phyloP scores from a whole-genome alignment of 2,113 vertebrate species.

The Gavia stellata region DNA sequence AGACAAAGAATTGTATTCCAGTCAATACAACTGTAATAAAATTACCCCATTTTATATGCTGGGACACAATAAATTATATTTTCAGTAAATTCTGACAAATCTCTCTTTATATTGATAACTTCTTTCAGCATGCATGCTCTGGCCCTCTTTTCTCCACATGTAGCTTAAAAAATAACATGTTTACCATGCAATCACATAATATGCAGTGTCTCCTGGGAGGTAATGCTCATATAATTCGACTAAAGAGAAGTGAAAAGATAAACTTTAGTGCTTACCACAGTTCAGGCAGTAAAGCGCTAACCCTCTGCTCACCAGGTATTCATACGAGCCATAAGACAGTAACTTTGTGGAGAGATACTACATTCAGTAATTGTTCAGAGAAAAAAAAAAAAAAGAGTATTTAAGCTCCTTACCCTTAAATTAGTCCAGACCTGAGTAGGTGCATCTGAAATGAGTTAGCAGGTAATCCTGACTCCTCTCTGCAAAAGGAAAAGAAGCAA shows the following conservation, averaged over 20 bases:
- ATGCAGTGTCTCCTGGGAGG: neutral
- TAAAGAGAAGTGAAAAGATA: neutral
- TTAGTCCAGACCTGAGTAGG: neutral
- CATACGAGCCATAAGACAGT: neutral
- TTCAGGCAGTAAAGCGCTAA: neutral
- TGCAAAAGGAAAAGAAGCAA: neutral
- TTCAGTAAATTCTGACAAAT: neutral
- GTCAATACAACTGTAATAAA: neutral
- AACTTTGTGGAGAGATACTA: neutral
- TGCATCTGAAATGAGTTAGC: neutral
- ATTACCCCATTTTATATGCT: neutral
- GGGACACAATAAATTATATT: neutral
- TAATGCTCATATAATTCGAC: neutral
- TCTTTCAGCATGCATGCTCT: neutral
- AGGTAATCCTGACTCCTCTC: neutral
- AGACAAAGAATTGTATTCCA: neutral
- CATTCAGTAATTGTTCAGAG: neutral
- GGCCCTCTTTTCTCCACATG: neutral
- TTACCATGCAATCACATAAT: neutral
- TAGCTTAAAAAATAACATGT: neutral
- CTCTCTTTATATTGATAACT: neutral
- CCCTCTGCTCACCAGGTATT: neutral
- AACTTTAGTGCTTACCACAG: neutral
- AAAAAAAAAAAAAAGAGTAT: rapidly evolving
- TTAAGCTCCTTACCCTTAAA: neutral